phyloP scores from a whole-genome alignment of 2,888 invertebrate genomes.

The Pristionchus mayeri region DNA sequence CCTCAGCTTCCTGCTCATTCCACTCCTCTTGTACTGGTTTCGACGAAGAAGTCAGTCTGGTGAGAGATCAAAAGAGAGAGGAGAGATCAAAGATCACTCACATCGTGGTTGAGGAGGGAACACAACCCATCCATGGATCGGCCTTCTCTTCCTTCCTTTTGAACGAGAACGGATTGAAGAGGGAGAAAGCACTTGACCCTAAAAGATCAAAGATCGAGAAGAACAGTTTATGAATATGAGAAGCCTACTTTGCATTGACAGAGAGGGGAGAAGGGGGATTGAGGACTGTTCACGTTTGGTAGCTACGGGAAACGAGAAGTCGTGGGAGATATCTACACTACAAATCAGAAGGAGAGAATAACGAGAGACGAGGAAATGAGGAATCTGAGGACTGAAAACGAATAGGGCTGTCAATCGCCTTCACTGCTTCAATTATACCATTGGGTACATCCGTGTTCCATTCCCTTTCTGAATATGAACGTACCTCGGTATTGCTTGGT shows the following conservation, averaged over 20 bases:
- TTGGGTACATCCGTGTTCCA: no score
- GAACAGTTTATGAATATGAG: background rate
- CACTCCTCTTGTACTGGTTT: background rate
- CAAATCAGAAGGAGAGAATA: constrained; percentile 7
- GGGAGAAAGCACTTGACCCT: background rate
- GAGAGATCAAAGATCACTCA: constrained; percentile 18
- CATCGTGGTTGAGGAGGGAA: background rate
- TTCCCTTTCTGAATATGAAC: background rate
- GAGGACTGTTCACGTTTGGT: constrained; percentile 31
- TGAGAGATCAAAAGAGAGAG: no score
- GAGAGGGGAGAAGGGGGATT: background rate
- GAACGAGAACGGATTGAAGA: background rate
- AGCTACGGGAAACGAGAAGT: background rate
- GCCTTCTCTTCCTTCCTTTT: background rate
- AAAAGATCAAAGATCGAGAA: constrained; percentile 40
- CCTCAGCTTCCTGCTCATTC: background rate
- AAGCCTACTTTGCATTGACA: constrained; percentile 11
- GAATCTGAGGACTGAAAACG: no score
- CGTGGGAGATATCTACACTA: background rate
- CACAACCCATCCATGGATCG: constrained; percentile 41
- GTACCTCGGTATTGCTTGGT: background rate
- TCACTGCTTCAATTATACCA: no score
- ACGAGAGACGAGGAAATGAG: background rate
- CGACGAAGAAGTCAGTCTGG: background rate
- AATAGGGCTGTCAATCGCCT: no score